phyloP scores from a whole-genome alignment of 1,140 invertebrate genomes.

The Sinonovacula constricta region DNA sequence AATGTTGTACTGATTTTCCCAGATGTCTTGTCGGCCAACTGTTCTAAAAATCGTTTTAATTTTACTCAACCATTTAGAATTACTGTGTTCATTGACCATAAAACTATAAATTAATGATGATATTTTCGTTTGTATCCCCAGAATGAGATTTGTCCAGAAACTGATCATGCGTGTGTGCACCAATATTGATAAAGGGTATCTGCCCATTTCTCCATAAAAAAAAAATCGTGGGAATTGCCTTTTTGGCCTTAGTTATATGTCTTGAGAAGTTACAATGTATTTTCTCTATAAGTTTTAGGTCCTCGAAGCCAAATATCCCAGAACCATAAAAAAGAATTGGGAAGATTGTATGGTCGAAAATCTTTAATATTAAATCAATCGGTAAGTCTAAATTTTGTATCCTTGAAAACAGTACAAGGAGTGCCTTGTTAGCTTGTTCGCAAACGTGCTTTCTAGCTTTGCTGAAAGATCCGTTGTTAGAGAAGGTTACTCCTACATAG shows the following conservation, averaged over 20 bases:
- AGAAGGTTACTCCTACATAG: too few species aligned
- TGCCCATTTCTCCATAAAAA: not conserved
- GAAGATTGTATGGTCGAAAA: too few species aligned
- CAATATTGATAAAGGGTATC: not conserved
- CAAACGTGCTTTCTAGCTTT: too few species aligned
- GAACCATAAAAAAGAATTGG: too few species aligned
- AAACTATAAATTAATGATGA: not conserved
- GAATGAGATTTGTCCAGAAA: not conserved
- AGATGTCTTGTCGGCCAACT: not conserved
- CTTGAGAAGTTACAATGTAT: not conserved
- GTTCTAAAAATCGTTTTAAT: too few species aligned
- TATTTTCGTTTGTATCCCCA: not conserved
- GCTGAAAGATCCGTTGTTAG: too few species aligned
- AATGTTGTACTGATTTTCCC: not conserved
- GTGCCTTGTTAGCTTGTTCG: too few species aligned
- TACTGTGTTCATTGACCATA: not conserved
- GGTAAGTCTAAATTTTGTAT: too few species aligned
- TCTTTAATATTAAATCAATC: too few species aligned
- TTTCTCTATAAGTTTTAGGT: not conserved
- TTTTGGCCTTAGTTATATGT: not conserved
- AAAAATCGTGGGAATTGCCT: not conserved
- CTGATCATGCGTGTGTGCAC: not conserved
- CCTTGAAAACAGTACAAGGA: too few species aligned
- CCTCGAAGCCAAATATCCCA: too few species aligned
- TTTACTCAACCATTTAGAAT: not conserved